phyloP scores from a whole-genome alignment of 2,888 invertebrate genomes.

The Sarcophaga variegata region DNA sequence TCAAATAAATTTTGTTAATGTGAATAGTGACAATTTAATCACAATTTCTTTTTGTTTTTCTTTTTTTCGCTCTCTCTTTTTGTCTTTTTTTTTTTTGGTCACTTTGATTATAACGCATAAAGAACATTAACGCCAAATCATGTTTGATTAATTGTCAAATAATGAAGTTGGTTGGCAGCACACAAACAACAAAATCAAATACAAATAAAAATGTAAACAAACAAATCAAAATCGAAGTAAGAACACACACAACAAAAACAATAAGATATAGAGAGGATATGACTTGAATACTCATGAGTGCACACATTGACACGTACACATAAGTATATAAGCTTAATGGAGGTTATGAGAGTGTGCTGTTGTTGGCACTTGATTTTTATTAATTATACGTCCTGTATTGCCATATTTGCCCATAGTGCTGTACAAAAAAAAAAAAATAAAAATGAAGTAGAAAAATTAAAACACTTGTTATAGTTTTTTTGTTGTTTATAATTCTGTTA shows the following conservation, averaged over 20 bases:
- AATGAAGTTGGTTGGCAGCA: background rate
- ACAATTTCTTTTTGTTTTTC: too few relatives aligned
- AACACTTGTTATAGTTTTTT: conserved; percentile 22
- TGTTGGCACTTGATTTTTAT: background rate
- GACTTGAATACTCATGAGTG: background rate
- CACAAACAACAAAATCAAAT: background rate
- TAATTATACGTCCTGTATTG: conserved; percentile 29
- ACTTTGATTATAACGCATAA: background rate
- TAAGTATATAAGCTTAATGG: background rate
- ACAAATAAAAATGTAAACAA: background rate
- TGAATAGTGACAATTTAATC: too few relatives aligned
- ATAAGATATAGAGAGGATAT: background rate
- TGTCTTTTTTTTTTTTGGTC: background rate
- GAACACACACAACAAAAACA: background rate
- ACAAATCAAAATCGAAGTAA: background rate
- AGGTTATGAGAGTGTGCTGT: background rate
- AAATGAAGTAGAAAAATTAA: conserved; percentile 15
- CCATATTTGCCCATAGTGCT: background rate
- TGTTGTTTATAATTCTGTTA: conserved; percentile 11
- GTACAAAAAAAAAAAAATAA: too few relatives aligned
- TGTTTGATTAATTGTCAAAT: background rate
- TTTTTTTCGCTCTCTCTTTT: background rate
- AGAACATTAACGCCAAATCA: background rate
- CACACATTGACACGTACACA: background rate
- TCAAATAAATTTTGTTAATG: background rate